Evolutionary conservation across 2,113 vertebrate species (phyloP), one percentile per base, ranked within the genome.

Genomic region (Nycticorax nycticorax): DNA sequence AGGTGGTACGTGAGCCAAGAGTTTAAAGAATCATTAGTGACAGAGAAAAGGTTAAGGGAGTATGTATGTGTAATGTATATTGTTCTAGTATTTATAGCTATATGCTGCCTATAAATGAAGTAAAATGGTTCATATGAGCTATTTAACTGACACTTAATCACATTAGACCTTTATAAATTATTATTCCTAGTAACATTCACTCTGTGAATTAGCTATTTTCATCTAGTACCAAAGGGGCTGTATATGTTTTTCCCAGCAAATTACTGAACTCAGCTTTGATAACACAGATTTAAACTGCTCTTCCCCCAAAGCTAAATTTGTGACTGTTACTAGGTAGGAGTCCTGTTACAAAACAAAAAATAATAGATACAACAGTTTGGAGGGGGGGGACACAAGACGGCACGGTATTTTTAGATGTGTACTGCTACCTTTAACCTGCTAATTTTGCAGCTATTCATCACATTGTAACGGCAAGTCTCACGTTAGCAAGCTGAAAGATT

Each of bases 151-250:
- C 35, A 23, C 37, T 48, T 21, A 63, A 24, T 33, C 83, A 26
- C 74, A 22, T 11, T 8, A 48, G 57, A 57, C 8, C 24, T 57
- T 57, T 55, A 30, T 28, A 28, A 63, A 53, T 72, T 4, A 4
- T 13, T 22, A 24, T 27, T 47, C 19, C 85, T 27, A 59, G 4
- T 2, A 69, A 4, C 32, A 17, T 5, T 66, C 5, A 13, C 30
- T 14, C 21, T 47, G 15, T 14, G 26, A n/a, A 9, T 50, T 0
- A 15, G 43, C 0, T 27, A 6, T n/a, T 84, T 83, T 27, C 10
- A 0, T 56, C 48, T 4, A 3, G 39, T 7, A 33, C 1, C 62
- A 2, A 59, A 37, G 48, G 5, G 24, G 9, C 75, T 6, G 19
- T 1, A 4, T 15, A 32, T 14, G 48, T 17, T 59, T 79, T n/a